Percentiles rank a stretch among this genome's conserved stretches.
phyloP scores from a whole-genome alignment of 2,797 vertebrate species.

The Mustela erminea region DNA sequence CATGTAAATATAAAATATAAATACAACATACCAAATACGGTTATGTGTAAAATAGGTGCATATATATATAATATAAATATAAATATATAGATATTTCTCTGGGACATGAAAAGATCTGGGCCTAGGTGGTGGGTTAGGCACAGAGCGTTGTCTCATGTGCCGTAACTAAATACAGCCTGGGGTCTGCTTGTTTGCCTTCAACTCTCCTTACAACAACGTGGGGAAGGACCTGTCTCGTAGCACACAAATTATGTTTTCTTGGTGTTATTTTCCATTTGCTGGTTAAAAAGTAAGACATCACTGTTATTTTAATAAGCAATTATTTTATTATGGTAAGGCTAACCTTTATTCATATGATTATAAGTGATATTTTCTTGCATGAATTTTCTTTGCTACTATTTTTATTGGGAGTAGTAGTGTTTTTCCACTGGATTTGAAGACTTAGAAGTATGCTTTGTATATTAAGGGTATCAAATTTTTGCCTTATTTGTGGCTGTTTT shows the following conservation, averaged over 20 bases:
- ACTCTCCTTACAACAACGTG: not conserved
- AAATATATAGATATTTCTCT: not conserved
- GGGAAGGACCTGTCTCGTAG: not conserved
- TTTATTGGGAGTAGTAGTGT: not conserved
- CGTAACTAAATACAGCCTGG: not conserved
- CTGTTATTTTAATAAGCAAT: constrained; percentile 35
- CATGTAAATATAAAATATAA: not conserved
- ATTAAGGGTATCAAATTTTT: not conserved
- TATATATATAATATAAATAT: not conserved
- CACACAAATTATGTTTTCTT: not conserved
- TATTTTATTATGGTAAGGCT: not conserved
- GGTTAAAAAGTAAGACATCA: not conserved
- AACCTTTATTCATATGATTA: not conserved
- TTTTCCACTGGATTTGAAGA: constrained; percentile 18
- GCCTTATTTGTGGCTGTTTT: constrained; percentile 37
- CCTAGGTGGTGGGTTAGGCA: not conserved
- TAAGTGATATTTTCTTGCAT: not conserved
- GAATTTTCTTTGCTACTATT: constrained; percentile 42
- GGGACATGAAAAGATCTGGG: not conserved
- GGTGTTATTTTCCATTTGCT: constrained; percentile 23
- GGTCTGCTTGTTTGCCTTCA: not conserved
- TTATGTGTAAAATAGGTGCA: not conserved
- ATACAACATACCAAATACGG: not conserved
- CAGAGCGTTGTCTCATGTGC: not conserved
- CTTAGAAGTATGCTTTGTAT: constrained; percentile 5